Percentiles rank a stretch among this genome's conserved stretches.
Evolutionary conservation across 2,113 vertebrate genomes (phyloP).

Genomic region (Hemiscyllium ocellatum): DNA sequence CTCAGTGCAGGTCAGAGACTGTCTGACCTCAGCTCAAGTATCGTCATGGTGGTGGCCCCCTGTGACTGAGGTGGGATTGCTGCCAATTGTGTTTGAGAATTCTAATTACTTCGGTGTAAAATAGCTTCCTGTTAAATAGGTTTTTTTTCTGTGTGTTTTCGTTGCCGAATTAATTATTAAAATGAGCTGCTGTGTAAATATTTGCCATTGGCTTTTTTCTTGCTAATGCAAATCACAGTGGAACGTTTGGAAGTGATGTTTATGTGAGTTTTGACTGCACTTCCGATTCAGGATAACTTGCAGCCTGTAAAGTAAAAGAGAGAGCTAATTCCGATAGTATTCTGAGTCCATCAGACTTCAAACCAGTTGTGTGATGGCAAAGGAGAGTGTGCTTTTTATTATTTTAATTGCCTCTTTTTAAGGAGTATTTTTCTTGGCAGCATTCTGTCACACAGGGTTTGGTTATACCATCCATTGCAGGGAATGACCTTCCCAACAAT

Average conservation of each 20-base stretch:
- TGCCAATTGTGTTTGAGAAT: slow-evolving; percentile 15
- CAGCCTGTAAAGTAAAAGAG: not conserved
- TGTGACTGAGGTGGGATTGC: not conserved
- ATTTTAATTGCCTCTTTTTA: not conserved
- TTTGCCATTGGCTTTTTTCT: slow-evolving; percentile 3
- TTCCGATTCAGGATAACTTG: not conserved
- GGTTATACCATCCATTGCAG: too few relatives aligned
- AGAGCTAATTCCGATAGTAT: not conserved
- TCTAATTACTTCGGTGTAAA: slow-evolving; percentile 26
- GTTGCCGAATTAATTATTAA: slow-evolving; percentile 33
- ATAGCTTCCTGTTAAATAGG: not conserved
- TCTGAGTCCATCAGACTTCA: not conserved
- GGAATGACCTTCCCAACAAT: too few relatives aligned
- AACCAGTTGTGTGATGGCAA: not conserved
- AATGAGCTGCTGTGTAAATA: slow-evolving; percentile 35
- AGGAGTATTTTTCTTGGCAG: not conserved
- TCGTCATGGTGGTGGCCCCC: not conserved
- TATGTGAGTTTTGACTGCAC: not conserved
- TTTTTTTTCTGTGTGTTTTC: not conserved
- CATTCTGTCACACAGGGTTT: not conserved
- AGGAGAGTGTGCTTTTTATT: not conserved
- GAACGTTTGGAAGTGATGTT: not conserved
- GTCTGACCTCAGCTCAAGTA: not conserved
- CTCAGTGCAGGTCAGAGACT: not conserved
- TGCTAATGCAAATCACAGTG: not conserved